A percentile compares a stretch with the other conserved stretches of the same genome.
Evolutionary conservation across 2,888 invertebrate species (phyloP).

Genomic region (Hemistola chrysoprasaria): DNA sequence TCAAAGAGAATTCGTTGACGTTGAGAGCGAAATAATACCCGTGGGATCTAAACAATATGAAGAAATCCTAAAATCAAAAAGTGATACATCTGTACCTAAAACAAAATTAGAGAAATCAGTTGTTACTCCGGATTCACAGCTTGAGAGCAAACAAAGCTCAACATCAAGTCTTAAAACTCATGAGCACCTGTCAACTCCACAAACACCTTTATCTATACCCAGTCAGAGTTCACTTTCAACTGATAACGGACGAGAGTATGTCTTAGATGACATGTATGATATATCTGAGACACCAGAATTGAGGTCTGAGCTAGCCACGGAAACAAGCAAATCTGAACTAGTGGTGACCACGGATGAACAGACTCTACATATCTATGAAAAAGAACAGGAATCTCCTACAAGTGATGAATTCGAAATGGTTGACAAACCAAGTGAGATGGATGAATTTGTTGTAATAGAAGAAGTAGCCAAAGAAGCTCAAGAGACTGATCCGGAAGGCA

Average conservation of each 20-base stretch:
- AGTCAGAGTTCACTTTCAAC: slow-evolving; percentile 85
- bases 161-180: slow-evolving; percentile 81
- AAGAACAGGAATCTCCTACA: slow-evolving; percentile 87
- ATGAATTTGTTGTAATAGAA: slow-evolving; percentile 94
- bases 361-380: slow-evolving; percentile 73
- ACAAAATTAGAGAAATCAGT: slow-evolving; percentile 67
- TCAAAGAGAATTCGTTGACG: slow-evolving; percentile 76
- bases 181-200: slow-evolving; percentile 78
- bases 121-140: slow-evolving; percentile 61
- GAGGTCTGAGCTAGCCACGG: slow-evolving; percentile 72
- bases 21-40: slow-evolving; percentile 70
- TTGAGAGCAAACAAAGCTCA: slow-evolving; percentile 82
- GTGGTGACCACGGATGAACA: slow-evolving; percentile 84
- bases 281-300: slow-evolving; percentile 83
- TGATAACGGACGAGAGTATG: slow-evolving; percentile 84
- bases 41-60: slow-evolving; percentile 70
- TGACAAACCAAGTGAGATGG: slow-evolving; percentile 92
- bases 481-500: slow-evolving; percentile 91
- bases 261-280: slow-evolving; percentile 82
- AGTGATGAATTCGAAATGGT: slow-evolving; percentile 94
- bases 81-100: slow-evolving; percentile 77
- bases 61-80: slow-evolving; percentile 75
- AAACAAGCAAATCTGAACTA: slow-evolving; percentile 80
- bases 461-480: slow-evolving; percentile 94
- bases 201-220: slow-evolving; percentile 83